Evolutionary conservation across 2,113 vertebrate genomes (phyloP), one percentile per base, ranked within the genome.

Genomic region (Camelus dromedarius): DNA sequence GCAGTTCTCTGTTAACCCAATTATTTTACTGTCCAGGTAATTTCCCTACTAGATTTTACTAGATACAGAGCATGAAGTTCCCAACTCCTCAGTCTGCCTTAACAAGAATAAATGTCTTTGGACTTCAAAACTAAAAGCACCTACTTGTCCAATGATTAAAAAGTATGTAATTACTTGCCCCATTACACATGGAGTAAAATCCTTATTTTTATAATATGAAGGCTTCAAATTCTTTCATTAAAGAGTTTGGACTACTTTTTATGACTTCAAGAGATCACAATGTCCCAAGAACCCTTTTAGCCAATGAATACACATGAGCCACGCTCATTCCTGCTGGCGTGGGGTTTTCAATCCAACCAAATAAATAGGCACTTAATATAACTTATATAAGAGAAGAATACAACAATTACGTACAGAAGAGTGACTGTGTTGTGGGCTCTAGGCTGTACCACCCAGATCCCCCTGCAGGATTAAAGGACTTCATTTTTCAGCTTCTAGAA

Each of bases 41-140:
- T 83, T 83, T 26, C 48, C 46, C 28, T 42, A 60, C 18, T 60
- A 52, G 14, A 38, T 50, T 46, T 46, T 24, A 67, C 9, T 10
- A 84, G 24, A 89, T 20, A 20, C 18, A 80, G 16, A 88, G 56
- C 7, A 91, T 28, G 60, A 80, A 38, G 48, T 58, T 91, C 52
- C 26, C 14, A 87, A 76, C 5, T 83, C 62, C 52, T 96, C 19
- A 50, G 24, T 79, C 13, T 69, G n/a, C 7, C 12, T 54, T n/a
- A n/a, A n/a, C 2, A n/a, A 28, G n/a, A 88, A 73, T 67, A n/a
- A 81, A 42, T 76, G 15, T 75, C 12, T 79, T 86, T 77, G 22
- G 18, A 83, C 7, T 90, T 87, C 7, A 82, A 66, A 93, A 82
- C 13, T 52, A 70, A 83, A 95, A 54, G 20, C 28, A 80, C 22